Conservation (phyloP, 2,797 vertebrate genomes). For the Pseudopleuronectes americanus region DNA sequence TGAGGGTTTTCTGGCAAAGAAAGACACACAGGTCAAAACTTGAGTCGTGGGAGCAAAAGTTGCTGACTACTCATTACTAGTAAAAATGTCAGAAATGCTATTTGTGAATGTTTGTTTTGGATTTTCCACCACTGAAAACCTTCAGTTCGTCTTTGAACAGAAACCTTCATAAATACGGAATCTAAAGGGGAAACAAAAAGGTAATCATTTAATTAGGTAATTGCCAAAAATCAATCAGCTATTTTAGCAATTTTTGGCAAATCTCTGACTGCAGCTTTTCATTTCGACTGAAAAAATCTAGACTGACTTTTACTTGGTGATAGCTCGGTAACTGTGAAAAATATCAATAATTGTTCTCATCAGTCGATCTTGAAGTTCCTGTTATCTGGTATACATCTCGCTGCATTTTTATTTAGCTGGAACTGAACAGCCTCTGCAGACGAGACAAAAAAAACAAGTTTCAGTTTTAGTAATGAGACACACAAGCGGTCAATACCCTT, state of each 20-base stretch:
- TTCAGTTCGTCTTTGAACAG: not conserved
- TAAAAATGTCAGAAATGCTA: not conserved
- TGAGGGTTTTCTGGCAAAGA: not conserved
- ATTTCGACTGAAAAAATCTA: no score
- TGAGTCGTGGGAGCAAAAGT: not conserved
- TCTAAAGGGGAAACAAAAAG: not conserved
- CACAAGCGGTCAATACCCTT: not conserved
- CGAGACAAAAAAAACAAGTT: conserved; percentile 19
- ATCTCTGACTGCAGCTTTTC: no score
- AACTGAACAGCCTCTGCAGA: not conserved
- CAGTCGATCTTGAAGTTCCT: no score
- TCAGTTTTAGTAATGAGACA: no score
- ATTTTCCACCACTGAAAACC: not conserved
- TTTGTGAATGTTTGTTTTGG: no score
- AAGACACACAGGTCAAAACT: not conserved
- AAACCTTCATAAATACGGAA: not conserved
- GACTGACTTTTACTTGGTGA: no score
- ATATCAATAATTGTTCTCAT: no score
- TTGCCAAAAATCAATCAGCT: no score
- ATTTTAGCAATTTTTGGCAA: no score
- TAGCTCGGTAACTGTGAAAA: no score
- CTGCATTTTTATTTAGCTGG: not conserved
- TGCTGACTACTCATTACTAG: not conserved
- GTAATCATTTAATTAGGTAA: no score
- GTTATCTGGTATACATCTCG: no score